A percentile compares a stretch with the other conserved stretches of the same genome.
phyloP scores from a whole-genome alignment of 1,140 invertebrate species.

The Chymomyza costata region DNA sequence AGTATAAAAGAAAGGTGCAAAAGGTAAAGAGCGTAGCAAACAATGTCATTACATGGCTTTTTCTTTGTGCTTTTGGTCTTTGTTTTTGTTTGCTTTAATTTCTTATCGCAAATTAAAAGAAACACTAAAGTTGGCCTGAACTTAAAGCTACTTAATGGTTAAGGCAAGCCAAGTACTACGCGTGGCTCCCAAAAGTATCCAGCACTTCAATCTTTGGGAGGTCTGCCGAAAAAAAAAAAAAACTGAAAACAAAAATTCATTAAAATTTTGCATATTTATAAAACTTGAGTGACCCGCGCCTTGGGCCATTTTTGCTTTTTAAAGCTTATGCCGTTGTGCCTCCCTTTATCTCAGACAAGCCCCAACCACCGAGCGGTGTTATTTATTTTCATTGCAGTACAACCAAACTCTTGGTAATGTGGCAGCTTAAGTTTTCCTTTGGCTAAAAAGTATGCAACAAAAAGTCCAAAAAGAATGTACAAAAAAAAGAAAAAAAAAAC shows the following conservation, averaged over 20 bases:
- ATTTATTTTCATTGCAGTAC: slow-evolving; percentile 10
- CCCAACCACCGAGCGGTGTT: background rate
- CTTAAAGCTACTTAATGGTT: slow-evolving; percentile 61
- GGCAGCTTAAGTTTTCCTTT: slow-evolving; percentile 55
- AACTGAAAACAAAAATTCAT: slow-evolving; percentile 62
- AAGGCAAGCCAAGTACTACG: slow-evolving; percentile 17
- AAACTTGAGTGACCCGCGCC: slow-evolving; percentile 64
- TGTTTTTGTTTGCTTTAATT: slow-evolving; percentile 45
- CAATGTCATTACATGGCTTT: slow-evolving; percentile 10
- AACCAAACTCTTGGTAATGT: slow-evolving; percentile 46
- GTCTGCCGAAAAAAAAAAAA: no score
- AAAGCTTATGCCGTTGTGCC: slow-evolving; percentile 21
- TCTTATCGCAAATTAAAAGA: slow-evolving; percentile 42
- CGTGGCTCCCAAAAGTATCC: slow-evolving; percentile 24
- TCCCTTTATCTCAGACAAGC: background rate
- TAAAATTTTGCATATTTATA: slow-evolving; percentile 73
- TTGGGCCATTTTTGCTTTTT: slow-evolving; percentile 50
- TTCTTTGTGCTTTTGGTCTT: slow-evolving; percentile 21
- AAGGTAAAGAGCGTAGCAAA: slow-evolving; percentile 21
- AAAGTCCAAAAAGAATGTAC: slow-evolving; percentile 40
- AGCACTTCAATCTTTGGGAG: slow-evolving; percentile 9
- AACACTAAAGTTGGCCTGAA: slow-evolving; percentile 46
- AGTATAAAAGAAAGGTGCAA: slow-evolving; percentile 11
- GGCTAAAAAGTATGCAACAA: no score
- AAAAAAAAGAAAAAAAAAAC: slow-evolving; percentile 2